Evolutionary conservation across 2,797 vertebrate genomes (phyloP).

Genomic region (Xenentodon cancila): DNA sequence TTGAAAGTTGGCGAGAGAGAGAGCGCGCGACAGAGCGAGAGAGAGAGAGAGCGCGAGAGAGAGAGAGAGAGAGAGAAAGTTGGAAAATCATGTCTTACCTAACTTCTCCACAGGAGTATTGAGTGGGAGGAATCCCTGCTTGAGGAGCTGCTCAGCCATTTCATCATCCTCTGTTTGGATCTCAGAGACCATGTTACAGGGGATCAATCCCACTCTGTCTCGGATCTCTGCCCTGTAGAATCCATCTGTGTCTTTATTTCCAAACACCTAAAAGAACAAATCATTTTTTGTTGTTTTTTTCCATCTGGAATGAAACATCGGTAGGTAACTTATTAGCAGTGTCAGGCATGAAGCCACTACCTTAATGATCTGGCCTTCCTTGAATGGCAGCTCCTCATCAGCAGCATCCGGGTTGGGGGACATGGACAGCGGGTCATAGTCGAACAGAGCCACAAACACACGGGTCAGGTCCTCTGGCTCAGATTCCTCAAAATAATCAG

Average conservation of each 20-base stretch:
- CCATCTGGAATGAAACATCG: no score
- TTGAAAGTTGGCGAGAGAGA: slow-evolving; percentile 5
- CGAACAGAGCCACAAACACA: slow-evolving; percentile 97
- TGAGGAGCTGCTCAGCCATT: slow-evolving; percentile 95
- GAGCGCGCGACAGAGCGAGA: slow-evolving; percentile 2
- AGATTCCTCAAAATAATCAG: slow-evolving; percentile 91
- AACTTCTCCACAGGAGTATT: slow-evolving; percentile 96
- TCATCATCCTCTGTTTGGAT: slow-evolving; percentile 96
- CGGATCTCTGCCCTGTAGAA: slow-evolving; percentile 95
- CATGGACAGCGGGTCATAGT: slow-evolving; percentile 97
- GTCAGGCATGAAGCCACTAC: slow-evolving; percentile 60
- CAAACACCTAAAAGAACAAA: slow-evolving; percentile 87
- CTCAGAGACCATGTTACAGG: slow-evolving; percentile 99
- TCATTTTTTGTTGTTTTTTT: background rate
- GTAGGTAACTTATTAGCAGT: no score
- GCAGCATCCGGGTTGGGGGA: slow-evolving; percentile 97
- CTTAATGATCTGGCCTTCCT: slow-evolving; percentile 98
- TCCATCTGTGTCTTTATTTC: slow-evolving; percentile 95
- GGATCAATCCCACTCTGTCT: slow-evolving; percentile 90
- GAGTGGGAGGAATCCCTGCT: slow-evolving; percentile 95
- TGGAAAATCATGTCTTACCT: slow-evolving; percentile 74
- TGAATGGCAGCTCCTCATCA: slow-evolving; percentile 96
- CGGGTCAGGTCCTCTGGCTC: slow-evolving; percentile 89
- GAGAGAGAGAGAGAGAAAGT: background rate
- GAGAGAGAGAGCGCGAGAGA: slow-evolving; percentile 1